phyloP scores from a whole-genome alignment of 2,797 vertebrate genomes.

The Galago senegalensis region DNA sequence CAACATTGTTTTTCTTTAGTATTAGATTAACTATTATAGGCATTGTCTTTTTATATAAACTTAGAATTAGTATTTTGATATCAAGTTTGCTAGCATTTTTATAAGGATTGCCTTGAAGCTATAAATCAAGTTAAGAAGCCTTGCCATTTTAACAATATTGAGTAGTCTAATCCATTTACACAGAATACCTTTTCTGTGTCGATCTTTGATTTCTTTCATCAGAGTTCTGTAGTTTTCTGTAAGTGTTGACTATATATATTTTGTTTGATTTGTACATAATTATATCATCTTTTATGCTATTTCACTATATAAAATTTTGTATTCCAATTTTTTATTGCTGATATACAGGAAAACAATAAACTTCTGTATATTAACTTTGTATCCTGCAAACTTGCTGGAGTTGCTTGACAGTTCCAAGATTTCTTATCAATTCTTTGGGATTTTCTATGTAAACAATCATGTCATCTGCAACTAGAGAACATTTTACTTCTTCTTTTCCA shows the following conservation, averaged over 20 bases:
- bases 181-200: not conserved
- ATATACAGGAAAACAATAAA: not conserved
- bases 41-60: not conserved
- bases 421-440: not conserved
- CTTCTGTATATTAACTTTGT: not conserved
- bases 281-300: not conserved
- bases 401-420: not conserved
- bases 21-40: not conserved
- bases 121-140: not conserved
- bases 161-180: not conserved
- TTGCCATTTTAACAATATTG: not conserved
- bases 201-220: not conserved
- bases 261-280: not conserved
- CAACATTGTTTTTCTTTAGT: not conserved
- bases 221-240: not conserved
- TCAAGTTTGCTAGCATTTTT: not conserved
- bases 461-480: not conserved
- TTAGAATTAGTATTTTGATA: not conserved
- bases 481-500: not conserved
- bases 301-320: not conserved
- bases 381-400: not conserved
- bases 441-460: not conserved
- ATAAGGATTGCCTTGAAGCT: not conserved
- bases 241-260: not conserved
- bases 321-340: not conserved